Conservation (phyloP, 2,888 invertebrate species). For the Calameuta filiformis region DNA sequence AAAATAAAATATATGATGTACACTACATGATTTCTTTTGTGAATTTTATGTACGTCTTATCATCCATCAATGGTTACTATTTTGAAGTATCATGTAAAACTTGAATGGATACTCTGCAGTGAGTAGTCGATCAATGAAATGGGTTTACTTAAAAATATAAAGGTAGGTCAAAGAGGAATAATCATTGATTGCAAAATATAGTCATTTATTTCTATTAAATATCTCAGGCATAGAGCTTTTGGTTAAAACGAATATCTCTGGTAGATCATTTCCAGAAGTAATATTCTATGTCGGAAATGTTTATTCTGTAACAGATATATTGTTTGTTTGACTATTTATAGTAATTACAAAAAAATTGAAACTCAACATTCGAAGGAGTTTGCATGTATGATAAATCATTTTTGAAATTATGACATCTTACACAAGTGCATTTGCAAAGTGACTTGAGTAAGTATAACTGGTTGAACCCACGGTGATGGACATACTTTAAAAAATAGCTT, state of each 20-base stretch:
- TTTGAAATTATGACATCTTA: not conserved
- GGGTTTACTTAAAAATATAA: not conserved
- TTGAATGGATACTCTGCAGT: not conserved
- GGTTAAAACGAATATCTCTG: not conserved
- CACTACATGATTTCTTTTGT: not conserved
- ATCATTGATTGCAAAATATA: not conserved
- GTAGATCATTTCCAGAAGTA: not conserved
- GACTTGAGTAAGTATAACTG: not conserved
- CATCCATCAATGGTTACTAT: not conserved
- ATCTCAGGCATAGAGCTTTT: not conserved
- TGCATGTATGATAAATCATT: too few species aligned
- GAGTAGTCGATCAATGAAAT: not conserved
- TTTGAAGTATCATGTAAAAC: not conserved
- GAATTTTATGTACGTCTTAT: not conserved
- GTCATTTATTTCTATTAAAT: constrained; percentile 6
- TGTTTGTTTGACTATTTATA: not conserved
- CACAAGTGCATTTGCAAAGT: not conserved
- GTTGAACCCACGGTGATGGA: not conserved
- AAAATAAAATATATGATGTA: not conserved
- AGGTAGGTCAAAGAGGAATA: constrained; percentile 5
- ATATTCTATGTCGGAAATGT: not conserved
- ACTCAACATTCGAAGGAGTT: not conserved
- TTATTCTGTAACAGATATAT: not conserved
- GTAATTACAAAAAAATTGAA: not conserved
- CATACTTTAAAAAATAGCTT: not conserved